Base-by-base conservation (phyloP, 2,797 vertebrate species). In the Pseudochirops corinnae region DNA sequence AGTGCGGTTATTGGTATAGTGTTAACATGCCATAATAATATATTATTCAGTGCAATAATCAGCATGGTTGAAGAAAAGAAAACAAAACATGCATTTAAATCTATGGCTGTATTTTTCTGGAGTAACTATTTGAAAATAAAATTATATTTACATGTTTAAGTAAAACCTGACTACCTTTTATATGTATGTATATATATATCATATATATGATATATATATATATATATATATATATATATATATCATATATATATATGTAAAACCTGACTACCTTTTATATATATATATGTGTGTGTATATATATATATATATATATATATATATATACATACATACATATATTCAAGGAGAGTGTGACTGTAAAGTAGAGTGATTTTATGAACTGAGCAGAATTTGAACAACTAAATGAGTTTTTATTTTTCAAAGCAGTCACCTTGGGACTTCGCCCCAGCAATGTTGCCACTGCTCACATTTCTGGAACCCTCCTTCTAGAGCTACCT, bases 1-100 rank as follows among this genome's bases (percentile, higher is more conserved):
- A 99, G 99, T 99, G 99, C 99, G 95, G 95, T 99, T 99, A 98
- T 97, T 90, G 95, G 96, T 98, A 97, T 96, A 98, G 90, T 98
- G 98, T 99, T 98, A 98, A 98, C 98, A 98, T 97, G 98, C 98
- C 97, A 39, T 98, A 97, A 98, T 98, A 98, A 96, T 96, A 98
- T 98, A 98, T 97, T 93, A 96, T 98, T 99, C 99, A 99, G 99
- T 99, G 99, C 99, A 99, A 98, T 97, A 98, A 99, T 98, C 99
- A 99, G 99, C 99, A 98, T 98, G 98, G 99, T 99, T 98, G 98
- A 98, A 98, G 97, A 67, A 67, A 67, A 67, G 5, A 62, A n/a
- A 12, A 93, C 96, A 96, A 96, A 98, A 97, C 99, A 99, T 99
- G 99, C 99, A 74, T 74, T 74, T 74, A 98, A 97, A 98, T 97